Evolutionary conservation across 2,113 vertebrate genomes (phyloP), one percentile per base, ranked within the genome.

Genomic region (Canis aureus): DNA sequence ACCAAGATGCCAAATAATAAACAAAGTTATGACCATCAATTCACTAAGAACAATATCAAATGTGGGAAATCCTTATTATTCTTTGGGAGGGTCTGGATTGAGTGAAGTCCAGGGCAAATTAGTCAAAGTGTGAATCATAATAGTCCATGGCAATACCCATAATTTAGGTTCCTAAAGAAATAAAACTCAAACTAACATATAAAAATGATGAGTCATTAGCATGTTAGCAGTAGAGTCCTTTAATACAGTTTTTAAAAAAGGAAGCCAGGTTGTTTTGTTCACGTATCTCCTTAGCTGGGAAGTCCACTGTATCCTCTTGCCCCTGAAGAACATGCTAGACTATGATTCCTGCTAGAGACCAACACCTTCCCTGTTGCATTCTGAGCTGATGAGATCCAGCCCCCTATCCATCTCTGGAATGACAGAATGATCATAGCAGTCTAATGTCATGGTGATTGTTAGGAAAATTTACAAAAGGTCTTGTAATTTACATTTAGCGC

Each of bases 131-230:
- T 91, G 55, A 89, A 82, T 43, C 81, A 35, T 79, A 20, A 32
- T 11, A 32, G 49, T 53, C 16, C 27, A 11, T n/a, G 29, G 20
- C 27, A n/a, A 55, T 20, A 79, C 27, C 49, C 23, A 8, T 76
- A 79, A 79, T 79, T 84, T 82, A 84, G 29, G 32, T 78, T 92
- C 35, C 76, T 89, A 89, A 91, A 67, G 69, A 92, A 83, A 94
- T 85, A 62, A 87, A 86, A 95, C 64, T 90, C 43, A 71, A 25
- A 81, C 3, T 96, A 93, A 88, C 12, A 74, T 49, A 69, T 67
- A 83, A 55, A 91, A 69, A 59, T 67, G 10, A 81, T 38, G 29
- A 74, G 1, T 92, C 66, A 74, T 51, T 92, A 83, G 35, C 19
- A 17, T 62, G 23, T 69, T 73, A 43, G 66, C 27, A 67, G 25